phyloP scores from a whole-genome alignment of 2,797 vertebrate genomes.

The Cossypha niveicapilla region DNA sequence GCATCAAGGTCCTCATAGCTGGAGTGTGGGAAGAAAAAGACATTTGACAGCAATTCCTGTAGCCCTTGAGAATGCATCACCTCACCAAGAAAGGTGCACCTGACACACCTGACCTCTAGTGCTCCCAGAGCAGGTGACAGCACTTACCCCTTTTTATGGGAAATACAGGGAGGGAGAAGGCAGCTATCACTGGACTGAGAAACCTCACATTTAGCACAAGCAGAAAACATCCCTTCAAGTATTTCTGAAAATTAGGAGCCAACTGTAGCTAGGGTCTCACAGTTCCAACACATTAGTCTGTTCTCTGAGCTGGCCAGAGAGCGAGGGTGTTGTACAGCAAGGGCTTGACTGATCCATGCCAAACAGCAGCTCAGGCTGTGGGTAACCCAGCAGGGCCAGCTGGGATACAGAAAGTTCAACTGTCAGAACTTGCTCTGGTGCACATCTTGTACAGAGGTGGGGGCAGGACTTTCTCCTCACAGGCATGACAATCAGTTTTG shows the following conservation, averaged over 20 bases:
- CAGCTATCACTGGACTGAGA: background rate
- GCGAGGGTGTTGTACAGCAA: background rate
- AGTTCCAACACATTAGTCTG: background rate
- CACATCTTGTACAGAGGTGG: background rate
- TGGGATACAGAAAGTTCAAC: background rate
- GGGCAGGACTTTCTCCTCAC: background rate
- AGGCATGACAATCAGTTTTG: background rate
- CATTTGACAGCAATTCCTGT: background rate
- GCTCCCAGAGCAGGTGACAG: background rate
- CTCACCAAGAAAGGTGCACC: background rate
- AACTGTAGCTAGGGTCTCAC: background rate
- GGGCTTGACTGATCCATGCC: background rate
- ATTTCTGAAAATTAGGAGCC: background rate
- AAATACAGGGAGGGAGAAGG: background rate
- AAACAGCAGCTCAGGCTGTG: background rate
- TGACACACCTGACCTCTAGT: background rate
- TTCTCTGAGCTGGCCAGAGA: background rate
- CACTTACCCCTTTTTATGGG: background rate
- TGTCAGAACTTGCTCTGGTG: background rate
- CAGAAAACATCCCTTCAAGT: background rate
- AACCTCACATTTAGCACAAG: background rate
- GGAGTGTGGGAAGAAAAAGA: background rate
- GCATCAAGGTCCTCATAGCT: slow-evolving; percentile 90
- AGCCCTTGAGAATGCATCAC: background rate
- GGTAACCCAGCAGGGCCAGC: background rate